Conservation (phyloP, 2,888 invertebrate genomes). For the Caenorhabditis angaria region DNA sequence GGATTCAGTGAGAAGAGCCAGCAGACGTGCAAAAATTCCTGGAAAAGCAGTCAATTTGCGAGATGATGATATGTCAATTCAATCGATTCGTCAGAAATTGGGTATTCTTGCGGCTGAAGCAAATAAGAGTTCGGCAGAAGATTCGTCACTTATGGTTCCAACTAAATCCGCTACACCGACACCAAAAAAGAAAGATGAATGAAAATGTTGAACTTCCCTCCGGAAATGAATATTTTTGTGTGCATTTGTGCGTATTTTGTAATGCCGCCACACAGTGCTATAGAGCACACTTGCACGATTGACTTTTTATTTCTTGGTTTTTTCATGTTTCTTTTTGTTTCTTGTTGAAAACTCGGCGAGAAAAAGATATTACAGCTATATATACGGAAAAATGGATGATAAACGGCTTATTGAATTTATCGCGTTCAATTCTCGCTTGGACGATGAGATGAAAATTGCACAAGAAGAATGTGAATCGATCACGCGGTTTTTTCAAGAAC, state of each 20-base stretch:
- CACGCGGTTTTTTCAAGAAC: conserved; percentile 62
- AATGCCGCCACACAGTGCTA: not conserved
- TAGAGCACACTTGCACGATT: conserved; percentile 10
- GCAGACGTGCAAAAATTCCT: not conserved
- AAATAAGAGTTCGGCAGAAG: too few species aligned
- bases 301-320: not conserved
- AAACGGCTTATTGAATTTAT: conserved; percentile 11
- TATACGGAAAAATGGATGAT: conserved; percentile 28
- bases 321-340: not conserved
- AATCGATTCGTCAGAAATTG: too few species aligned
- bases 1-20: not conserved
- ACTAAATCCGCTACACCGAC: not conserved
- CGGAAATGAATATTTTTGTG: not conserved
- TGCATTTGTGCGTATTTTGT: not conserved
- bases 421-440: conserved; percentile 22
- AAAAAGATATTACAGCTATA: conserved; percentile 6
- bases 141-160: too few species aligned
- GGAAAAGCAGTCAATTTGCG: not conserved
- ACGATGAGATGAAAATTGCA: conserved; percentile 33
- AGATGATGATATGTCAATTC: too few species aligned
- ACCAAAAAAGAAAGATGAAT: not conserved
- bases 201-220: too few species aligned
- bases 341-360: not conserved
- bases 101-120: too few species aligned
- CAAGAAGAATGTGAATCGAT: conserved; percentile 37